Evolutionary conservation across 37 sponge, comb jelly and placozoan genomes (phyloP).

Genomic region (Eunapius fragilis): DNA sequence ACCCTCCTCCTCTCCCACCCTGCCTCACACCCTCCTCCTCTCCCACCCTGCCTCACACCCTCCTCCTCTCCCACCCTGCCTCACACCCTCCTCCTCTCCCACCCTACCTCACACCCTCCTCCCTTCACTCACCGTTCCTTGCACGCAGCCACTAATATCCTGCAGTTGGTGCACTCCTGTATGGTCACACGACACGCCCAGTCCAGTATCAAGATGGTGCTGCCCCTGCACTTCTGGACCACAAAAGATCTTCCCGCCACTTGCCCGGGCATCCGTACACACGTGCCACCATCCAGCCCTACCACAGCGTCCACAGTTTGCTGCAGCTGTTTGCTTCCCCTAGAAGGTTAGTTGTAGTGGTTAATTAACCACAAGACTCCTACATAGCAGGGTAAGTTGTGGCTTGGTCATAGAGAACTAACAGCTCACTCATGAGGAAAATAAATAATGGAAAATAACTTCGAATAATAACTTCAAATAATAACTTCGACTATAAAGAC

Average conservation of each 20-base stretch:
- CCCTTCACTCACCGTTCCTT: conserved; percentile 69
- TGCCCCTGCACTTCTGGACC: conserved; percentile 56
- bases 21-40: too few relatives aligned
- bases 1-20: too few relatives aligned
- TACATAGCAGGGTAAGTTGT: too few relatives aligned
- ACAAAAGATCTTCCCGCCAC: conserved; percentile 68
- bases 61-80: too few relatives aligned
- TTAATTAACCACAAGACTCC: neutral
- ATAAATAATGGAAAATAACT: too few relatives aligned
- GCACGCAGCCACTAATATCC: conserved; percentile 73
- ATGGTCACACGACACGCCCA: conserved; percentile 53
- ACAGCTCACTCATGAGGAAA: too few relatives aligned
- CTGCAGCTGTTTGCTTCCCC: neutral
- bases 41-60: too few relatives aligned
- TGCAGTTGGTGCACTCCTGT: conserved; percentile 75
- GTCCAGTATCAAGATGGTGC: conserved; percentile 68
- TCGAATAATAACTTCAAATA: too few relatives aligned
- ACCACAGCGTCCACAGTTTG: neutral
- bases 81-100: too few relatives aligned
- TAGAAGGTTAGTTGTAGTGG: too few relatives aligned
- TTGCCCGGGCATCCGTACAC: conserved; percentile 64
- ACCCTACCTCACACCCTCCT: neutral
- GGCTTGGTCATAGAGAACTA: too few relatives aligned
- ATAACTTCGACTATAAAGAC: too few relatives aligned
- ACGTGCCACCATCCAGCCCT: conserved; percentile 14